phyloP scores from a whole-genome alignment of 2,113 vertebrate genomes.

The Etheostoma cragini region DNA sequence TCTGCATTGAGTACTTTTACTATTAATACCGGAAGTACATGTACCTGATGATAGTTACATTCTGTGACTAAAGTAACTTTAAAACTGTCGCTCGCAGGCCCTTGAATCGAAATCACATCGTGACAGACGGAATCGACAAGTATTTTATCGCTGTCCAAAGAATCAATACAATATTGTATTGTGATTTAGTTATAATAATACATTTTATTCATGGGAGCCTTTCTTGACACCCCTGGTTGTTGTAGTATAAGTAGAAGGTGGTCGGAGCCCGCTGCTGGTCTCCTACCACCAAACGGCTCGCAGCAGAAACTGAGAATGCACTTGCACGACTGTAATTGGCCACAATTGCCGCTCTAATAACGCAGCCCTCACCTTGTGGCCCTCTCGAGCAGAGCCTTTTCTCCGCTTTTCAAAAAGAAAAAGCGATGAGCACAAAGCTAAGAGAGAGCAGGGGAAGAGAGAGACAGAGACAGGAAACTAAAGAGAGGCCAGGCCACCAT shows the following conservation, averaged over 20 bases:
- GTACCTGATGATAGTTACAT: too few relatives aligned
- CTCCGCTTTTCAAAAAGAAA: slow-evolving; percentile 52
- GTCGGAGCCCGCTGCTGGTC: not conserved
- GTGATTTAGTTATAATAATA: too few relatives aligned
- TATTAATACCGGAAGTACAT: too few relatives aligned
- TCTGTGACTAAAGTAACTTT: too few relatives aligned
- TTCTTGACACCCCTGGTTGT: too few relatives aligned
- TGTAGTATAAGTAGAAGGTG: not conserved
- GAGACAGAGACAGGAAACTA: slow-evolving; percentile 49
- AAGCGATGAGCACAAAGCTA: slow-evolving; percentile 50
- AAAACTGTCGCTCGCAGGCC: too few relatives aligned
- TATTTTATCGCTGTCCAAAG: too few relatives aligned
- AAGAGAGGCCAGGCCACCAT: slow-evolving; percentile 69
- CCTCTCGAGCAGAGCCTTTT: slow-evolving; percentile 62
- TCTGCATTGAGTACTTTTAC: too few relatives aligned
- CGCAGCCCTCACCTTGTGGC: slow-evolving; percentile 68
- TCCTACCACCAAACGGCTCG: not conserved
- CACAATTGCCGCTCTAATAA: slow-evolving; percentile 74
- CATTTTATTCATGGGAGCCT: too few relatives aligned
- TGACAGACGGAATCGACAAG: too few relatives aligned
- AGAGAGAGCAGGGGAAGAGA: slow-evolving; percentile 40
- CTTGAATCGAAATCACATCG: too few relatives aligned
- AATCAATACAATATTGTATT: too few relatives aligned
- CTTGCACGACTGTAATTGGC: slow-evolving; percentile 65
- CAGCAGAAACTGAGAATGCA: slow-evolving; percentile 55